These are phyloP conservation scores for Drosophila paulistorum DNA, from an alignment of 1,140 invertebrate species.

Conservation along the genomic window DNA sequence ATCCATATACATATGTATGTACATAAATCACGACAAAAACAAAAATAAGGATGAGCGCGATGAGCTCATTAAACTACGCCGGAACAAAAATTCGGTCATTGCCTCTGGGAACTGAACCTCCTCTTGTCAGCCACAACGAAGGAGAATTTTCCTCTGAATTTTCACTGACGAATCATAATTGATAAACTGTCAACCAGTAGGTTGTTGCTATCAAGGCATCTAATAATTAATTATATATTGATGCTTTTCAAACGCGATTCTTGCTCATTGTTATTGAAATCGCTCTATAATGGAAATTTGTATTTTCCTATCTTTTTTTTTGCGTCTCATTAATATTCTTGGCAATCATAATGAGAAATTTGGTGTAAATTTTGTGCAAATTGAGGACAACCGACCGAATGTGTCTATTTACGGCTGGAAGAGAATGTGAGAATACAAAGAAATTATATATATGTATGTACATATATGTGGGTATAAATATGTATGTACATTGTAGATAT, in stretches of 20 bases:
- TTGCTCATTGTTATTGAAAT: not conserved
- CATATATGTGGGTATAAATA: not conserved
- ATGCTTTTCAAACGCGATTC: not conserved
- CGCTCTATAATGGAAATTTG: not conserved
- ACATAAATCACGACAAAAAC: conserved; percentile 46
- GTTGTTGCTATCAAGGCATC: too few relatives aligned
- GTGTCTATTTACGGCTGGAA: conserved; percentile 20
- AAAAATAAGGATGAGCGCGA: conserved; percentile 8
- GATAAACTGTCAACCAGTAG: not conserved
- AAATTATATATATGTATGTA: not conserved
- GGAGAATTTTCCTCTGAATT: not conserved
- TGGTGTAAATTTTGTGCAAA: conserved; percentile 16
- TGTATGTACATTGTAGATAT: not conserved
- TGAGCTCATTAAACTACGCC: conserved; percentile 43
- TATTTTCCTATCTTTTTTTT: not conserved
- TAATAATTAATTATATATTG: too few relatives aligned
- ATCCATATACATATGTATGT: conserved; percentile 2
- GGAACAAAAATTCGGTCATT: conserved; percentile 23
- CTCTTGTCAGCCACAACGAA: not conserved
- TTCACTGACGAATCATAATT: not conserved
- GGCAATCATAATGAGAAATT: conserved; percentile 17
- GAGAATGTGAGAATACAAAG: conserved; percentile 8
- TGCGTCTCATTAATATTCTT: conserved; percentile 6
- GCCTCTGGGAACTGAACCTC: conserved; percentile 8
- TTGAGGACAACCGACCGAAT: conserved; percentile 13